Conservation (phyloP, 1,140 invertebrate genomes). For the Drosophila subobscura region DNA sequence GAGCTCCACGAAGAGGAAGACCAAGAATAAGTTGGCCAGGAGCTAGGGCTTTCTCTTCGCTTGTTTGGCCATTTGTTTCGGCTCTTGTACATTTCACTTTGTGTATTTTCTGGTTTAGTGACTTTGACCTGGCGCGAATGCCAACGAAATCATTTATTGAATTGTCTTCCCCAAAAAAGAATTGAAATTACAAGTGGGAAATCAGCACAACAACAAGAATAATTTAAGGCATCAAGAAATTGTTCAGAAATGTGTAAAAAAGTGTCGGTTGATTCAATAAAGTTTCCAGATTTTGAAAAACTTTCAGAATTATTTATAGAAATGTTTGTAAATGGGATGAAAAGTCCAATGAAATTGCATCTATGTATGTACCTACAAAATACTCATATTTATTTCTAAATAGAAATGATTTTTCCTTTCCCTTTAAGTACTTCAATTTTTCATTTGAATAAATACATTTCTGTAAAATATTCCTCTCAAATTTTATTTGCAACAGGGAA, state of each 20-base stretch:
- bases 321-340: too few species aligned
- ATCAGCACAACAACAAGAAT: too few species aligned
- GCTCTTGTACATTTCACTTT: constrained; percentile 42
- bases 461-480: constrained; percentile 4
- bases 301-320: too few species aligned
- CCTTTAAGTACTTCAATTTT: constrained; percentile 7
- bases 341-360: background rate
- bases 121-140: constrained; percentile 26
- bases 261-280: too few species aligned
- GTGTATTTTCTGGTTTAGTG: constrained; percentile 56
- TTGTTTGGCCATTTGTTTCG: constrained; percentile 51
- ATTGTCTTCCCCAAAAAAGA: constrained; percentile 38
- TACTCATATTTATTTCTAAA: constrained; percentile 9
- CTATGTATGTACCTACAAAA: constrained; percentile 3
- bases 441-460: constrained; percentile 11
- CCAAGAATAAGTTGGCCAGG: constrained; percentile 40
- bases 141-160: constrained; percentile 51
- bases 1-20: constrained; percentile 26
- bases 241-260: too few species aligned
- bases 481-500: constrained; percentile 7
- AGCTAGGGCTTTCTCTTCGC: constrained; percentile 14
- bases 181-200: constrained; percentile 14
- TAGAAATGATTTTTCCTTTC: constrained; percentile 12
- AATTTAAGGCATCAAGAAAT: too few species aligned
- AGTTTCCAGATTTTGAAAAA: too few species aligned